phyloP scores from a whole-genome alignment of 2,797 vertebrate genomes.

The Tragelaphus eurycerus region DNA sequence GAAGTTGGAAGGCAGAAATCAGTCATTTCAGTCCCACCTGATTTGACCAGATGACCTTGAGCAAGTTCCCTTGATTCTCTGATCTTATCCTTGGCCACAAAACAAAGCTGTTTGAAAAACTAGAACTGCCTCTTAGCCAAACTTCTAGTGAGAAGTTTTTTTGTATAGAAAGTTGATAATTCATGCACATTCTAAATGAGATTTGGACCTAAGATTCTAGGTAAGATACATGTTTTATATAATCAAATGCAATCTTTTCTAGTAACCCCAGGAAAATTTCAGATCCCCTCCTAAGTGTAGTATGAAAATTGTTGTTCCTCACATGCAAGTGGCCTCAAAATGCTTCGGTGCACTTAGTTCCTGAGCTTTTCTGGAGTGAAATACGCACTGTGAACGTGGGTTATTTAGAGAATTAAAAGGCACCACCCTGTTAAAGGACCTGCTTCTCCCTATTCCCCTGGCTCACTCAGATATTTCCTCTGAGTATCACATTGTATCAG shows the following conservation, averaged over 20 bases:
- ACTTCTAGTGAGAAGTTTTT: background rate
- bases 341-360: background rate
- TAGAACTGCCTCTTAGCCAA: background rate
- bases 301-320: background rate
- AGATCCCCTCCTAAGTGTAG: background rate
- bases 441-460: background rate
- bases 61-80: slow-evolving; percentile 40
- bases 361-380: background rate
- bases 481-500: background rate
- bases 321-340: background rate
- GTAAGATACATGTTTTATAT: background rate
- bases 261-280: background rate
- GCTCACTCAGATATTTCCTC: background rate
- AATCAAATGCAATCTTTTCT: background rate
- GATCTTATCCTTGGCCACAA: background rate
- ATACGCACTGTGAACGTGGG: background rate
- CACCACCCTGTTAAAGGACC: background rate
- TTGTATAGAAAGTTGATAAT: background rate
- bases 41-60: slow-evolving; percentile 31
- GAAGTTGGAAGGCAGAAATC: background rate
- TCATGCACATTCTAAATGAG: background rate
- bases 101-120: background rate
- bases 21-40: slow-evolving; percentile 10
- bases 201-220: background rate
- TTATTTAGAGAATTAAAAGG: slow-evolving; percentile 25